phyloP scores from a whole-genome alignment of 2,797 vertebrate genomes.

The Philypnodon macrostomus region DNA sequence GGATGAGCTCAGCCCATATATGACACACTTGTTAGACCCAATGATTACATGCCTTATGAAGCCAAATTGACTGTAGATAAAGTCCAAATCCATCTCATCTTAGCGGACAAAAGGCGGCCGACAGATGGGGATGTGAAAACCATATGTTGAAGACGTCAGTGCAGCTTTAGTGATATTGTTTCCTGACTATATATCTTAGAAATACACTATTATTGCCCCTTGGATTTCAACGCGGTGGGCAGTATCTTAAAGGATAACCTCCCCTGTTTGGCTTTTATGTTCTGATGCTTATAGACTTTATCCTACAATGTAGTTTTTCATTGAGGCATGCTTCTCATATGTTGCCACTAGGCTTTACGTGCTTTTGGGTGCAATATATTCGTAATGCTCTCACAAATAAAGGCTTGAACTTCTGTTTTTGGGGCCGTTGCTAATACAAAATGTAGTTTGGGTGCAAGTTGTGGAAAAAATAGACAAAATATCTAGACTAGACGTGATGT shows the following conservation, averaged over 20 bases:
- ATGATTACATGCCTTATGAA: slow-evolving; percentile 12
- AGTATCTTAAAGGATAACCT: not conserved
- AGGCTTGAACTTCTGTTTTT: too few relatives aligned
- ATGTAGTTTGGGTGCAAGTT: too few relatives aligned
- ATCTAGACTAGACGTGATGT: too few relatives aligned
- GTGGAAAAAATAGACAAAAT: too few relatives aligned
- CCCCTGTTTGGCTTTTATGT: not conserved
- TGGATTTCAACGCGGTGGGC: not conserved
- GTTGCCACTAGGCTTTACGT: not conserved
- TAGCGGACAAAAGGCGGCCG: slow-evolving; percentile 30
- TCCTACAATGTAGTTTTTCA: not conserved
- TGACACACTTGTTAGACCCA: slow-evolving; percentile 26
- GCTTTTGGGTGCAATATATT: not conserved
- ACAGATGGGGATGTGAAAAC: slow-evolving; percentile 18
- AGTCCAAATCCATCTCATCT: slow-evolving; percentile 21
- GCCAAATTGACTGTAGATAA: slow-evolving; percentile 31
- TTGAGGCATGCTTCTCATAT: not conserved
- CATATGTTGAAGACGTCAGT: slow-evolving; percentile 22
- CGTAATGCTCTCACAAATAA: not conserved
- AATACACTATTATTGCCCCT: not conserved
- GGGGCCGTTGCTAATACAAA: too few relatives aligned
- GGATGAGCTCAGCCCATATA: slow-evolving; percentile 50
- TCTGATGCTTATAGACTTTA: not conserved
- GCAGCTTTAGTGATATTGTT: slow-evolving; percentile 4
- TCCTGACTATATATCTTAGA: slow-evolving; percentile 4